Evolutionary conservation across 2,888 invertebrate species (phyloP), one percentile per base, ranked within the genome.

Genomic region (Germaria angustata): DNA sequence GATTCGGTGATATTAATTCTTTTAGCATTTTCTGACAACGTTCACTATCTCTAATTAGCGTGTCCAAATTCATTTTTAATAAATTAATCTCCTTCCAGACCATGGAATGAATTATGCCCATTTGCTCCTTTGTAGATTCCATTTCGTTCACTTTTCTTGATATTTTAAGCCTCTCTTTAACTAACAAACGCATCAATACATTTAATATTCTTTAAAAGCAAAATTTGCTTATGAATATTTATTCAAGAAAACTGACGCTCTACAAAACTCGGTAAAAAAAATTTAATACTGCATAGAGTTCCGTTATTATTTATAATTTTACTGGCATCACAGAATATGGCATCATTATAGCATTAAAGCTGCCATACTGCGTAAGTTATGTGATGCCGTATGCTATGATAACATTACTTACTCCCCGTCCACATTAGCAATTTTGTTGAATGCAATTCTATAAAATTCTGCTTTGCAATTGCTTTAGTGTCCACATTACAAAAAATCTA

Each of bases 1-100:
- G 39, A 13, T 36, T 46, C 2, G 8, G 24, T 1, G 24, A 28
- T n/a, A 11, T 68, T 24, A 57, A 39, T 9, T 68, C 46, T 34
- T 17, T 46, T 2, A 73, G 28, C 8, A 81, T 5, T 15, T 55
- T 77, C 59, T 69, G 59, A 9, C 76, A 44, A 13, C 46, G 68
- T 36, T 78, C 80, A 71, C 84, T 85, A 9, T 83, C 84, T 1
- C 44, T 7, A 7, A 86, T 22, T 41, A 77, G 84, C 13, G 44
- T 68, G 2, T 76, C 39, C 8, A 86, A 53, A 57, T 85, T 85
- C 0, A 22, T n/a, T 17, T 83, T 76, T 22, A 86, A 59, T 28
- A 75, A 59, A 20, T 65, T 44, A 11, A 86, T 44, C 66, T 85
- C 85, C 6, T 83, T 83, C 57, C 77, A 73, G 55, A 84, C 85